Percentiles rank a stretch among this genome's conserved stretches.
phyloP scores from a whole-genome alignment of 2,797 vertebrate species.

The Pipistrellus kuhlii region DNA sequence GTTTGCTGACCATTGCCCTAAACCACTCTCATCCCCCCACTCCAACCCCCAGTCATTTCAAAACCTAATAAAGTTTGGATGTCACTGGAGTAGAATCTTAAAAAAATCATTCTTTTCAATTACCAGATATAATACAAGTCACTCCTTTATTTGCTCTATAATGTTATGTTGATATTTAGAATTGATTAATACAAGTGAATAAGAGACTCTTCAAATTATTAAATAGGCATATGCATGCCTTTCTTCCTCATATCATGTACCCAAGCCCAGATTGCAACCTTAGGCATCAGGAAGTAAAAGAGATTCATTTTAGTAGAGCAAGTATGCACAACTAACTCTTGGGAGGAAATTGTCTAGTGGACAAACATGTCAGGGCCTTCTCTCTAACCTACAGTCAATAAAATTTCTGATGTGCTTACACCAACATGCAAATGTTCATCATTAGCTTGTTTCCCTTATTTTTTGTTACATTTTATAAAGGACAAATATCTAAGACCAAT shows the following conservation, averaged over 20 bases:
- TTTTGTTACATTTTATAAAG: neutral
- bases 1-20: neutral
- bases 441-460: constrained; percentile 2
- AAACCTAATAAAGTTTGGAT: neutral
- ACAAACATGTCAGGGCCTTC: neutral
- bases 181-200: constrained; percentile 3
- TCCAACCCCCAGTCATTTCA: neutral
- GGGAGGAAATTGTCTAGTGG: too few relatives aligned
- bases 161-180: constrained; percentile 27
- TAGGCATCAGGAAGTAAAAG: neutral
- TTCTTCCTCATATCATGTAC: neutral
- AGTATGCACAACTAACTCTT: neutral
- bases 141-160: neutral
- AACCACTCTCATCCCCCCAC: neutral
- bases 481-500: neutral
- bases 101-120: neutral
- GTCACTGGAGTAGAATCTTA: neutral
- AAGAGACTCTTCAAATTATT: neutral
- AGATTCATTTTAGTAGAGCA: neutral
- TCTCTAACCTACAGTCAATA: neutral
- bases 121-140: neutral
- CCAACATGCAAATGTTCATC: neutral
- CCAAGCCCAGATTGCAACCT: neutral
- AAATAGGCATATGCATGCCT: neutral
- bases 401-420: neutral